These are phyloP conservation scores for Porites australiensis DNA, from an alignment of 64 coral and sea anemone genomes.

Conservation along the genomic window DNA sequence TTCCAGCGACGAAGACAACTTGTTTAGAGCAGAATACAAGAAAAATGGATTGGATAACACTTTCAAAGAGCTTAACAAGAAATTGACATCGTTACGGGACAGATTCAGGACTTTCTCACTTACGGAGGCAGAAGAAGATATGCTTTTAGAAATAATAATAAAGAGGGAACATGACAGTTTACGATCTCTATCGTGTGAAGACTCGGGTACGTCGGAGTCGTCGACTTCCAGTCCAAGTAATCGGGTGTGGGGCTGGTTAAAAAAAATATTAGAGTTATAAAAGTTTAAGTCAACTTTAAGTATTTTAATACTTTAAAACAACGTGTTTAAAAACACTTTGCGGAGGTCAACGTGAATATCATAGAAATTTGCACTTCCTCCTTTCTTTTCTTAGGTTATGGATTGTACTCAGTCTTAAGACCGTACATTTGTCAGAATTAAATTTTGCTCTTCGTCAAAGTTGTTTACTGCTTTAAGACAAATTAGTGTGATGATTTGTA, in stretches of 20 bases:
- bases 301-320: too few relatives aligned
- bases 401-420: too few relatives aligned
- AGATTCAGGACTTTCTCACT: not conserved
- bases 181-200: not conserved
- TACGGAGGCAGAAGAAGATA: not conserved
- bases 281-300: too few relatives aligned
- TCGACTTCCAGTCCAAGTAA: not conserved
- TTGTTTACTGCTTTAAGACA: too few relatives aligned
- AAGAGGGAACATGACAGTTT: not conserved
- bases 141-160: not conserved
- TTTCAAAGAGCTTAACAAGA: not conserved
- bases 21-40: not conserved
- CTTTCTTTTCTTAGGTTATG: too few relatives aligned
- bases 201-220: not conserved
- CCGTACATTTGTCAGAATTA: too few relatives aligned
- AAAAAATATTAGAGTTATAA: not conserved
- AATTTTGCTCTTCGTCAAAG: too few relatives aligned
- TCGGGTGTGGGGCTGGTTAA: not conserved
- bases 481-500: too few relatives aligned
- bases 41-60: not conserved
- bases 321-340: too few relatives aligned
- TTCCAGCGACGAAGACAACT: conserved; percentile 13
- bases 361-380: too few relatives aligned
- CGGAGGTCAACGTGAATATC: too few relatives aligned
- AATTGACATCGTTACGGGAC: not conserved